A percentile compares a stretch with the other conserved stretches of the same genome.
Evolutionary conservation across 2,797 vertebrate genomes (phyloP).

Genomic region (Thamnophis elegans): DNA sequence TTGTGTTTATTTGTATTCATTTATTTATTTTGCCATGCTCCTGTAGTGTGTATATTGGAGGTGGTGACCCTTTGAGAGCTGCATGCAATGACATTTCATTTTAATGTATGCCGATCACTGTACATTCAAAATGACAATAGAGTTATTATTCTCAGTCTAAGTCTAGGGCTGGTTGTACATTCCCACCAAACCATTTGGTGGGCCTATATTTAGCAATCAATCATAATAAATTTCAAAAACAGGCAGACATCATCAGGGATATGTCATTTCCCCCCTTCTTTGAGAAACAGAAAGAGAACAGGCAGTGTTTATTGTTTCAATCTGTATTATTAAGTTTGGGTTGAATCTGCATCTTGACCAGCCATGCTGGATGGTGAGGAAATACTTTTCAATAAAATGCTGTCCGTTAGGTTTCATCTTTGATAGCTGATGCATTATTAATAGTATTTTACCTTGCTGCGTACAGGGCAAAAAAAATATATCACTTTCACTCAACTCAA

Average conservation of each 20-base stretch:
- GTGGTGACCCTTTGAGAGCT: no score
- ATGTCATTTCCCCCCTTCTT: neutral
- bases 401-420: conserved; percentile 34
- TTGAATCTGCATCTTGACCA: neutral
- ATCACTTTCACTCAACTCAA: conserved; percentile 24
- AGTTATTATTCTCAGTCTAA: no score
- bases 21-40: no score
- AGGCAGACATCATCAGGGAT: neutral
- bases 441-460: neutral
- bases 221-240: neutral
- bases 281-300: neutral
- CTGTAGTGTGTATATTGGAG: no score
- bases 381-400: neutral
- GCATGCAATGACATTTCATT: no score
- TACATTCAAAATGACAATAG: no score
- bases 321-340: neutral
- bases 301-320: neutral
- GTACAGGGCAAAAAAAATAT: conserved; percentile 8
- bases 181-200: neutral
- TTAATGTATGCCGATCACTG: no score
- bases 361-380: neutral
- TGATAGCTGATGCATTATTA: conserved; percentile 30
- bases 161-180: neutral
- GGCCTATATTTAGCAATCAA: neutral
- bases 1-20: no score